phyloP scores from a whole-genome alignment of 2,113 vertebrate species.

The Alces alces region DNA sequence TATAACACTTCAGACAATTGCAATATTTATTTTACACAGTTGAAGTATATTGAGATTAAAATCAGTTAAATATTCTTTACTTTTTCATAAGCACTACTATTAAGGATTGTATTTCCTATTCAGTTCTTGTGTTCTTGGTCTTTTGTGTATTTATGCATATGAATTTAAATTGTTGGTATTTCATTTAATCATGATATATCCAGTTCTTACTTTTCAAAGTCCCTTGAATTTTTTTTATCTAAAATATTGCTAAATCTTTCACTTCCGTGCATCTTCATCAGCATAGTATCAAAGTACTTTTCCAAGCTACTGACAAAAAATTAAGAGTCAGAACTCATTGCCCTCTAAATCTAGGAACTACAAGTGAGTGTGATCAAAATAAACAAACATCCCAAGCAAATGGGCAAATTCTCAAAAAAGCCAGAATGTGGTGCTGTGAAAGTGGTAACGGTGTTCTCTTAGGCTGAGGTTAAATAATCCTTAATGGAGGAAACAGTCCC shows the following conservation, averaged over 20 bases:
- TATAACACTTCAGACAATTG: not conserved
- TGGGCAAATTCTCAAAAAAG: not conserved
- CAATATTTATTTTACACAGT: not conserved
- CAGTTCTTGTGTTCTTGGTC: not conserved
- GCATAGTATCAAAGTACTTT: not conserved
- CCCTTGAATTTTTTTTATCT: not conserved
- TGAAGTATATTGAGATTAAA: not conserved
- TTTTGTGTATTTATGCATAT: not conserved
- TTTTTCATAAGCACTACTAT: not conserved
- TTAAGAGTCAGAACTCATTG: not conserved
- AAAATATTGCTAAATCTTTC: not conserved
- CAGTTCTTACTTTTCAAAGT: not conserved
- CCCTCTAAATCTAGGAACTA: not conserved
- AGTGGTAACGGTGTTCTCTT: not conserved
- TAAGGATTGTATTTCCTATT: not conserved
- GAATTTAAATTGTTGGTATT: not conserved
- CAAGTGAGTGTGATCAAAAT: not conserved
- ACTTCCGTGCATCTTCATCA: not conserved
- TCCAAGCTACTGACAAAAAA: not conserved
- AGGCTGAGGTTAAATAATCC: not conserved
- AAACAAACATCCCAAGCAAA: not conserved
- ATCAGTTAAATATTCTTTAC: not conserved
- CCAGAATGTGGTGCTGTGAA: not conserved
- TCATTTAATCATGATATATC: not conserved
- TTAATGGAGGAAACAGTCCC: not conserved